A percentile compares a stretch with the other conserved stretches of the same genome.
These are phyloP conservation scores for Acrobasis repandana DNA, from an alignment of 2,888 invertebrate species.

Conservation along the genomic window DNA sequence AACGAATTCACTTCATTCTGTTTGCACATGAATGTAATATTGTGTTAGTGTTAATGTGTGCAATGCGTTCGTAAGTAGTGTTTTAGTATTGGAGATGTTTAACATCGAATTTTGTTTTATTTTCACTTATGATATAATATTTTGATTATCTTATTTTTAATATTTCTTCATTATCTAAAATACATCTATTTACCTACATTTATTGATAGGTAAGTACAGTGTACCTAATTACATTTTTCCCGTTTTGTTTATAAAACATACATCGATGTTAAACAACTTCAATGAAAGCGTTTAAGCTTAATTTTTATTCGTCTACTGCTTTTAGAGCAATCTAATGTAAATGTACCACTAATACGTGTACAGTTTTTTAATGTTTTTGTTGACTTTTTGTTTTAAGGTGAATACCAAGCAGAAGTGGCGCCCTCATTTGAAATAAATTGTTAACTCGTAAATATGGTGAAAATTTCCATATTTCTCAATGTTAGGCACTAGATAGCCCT, in stretches of 20 bases:
- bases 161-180: too few relatives aligned
- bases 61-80: not conserved
- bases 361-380: conserved; percentile 10
- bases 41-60: conserved; percentile 2
- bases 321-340: not conserved
- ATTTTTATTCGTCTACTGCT: not conserved
- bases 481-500: too few relatives aligned
- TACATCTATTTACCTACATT: too few relatives aligned
- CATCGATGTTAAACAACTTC: conserved; percentile 14
- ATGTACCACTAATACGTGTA: conserved; percentile 1
- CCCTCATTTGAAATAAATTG: too few relatives aligned
- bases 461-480: too few relatives aligned
- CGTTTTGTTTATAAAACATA: not conserved
- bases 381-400: not conserved
- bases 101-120: conserved; percentile 2
- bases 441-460: too few relatives aligned
- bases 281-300: not conserved
- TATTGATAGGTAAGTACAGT: too few relatives aligned
- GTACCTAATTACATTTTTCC: too few relatives aligned
- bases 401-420: too few relatives aligned
- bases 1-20: conserved; percentile 16
- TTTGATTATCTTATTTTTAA: too few relatives aligned
- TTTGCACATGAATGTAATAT: conserved; percentile 19
- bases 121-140: not conserved
- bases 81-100: not conserved